Percentiles rank a stretch among this genome's conserved stretches.
Evolutionary conservation across 2,888 invertebrate genomes (phyloP).

Genomic region (Clusia tigrina): DNA sequence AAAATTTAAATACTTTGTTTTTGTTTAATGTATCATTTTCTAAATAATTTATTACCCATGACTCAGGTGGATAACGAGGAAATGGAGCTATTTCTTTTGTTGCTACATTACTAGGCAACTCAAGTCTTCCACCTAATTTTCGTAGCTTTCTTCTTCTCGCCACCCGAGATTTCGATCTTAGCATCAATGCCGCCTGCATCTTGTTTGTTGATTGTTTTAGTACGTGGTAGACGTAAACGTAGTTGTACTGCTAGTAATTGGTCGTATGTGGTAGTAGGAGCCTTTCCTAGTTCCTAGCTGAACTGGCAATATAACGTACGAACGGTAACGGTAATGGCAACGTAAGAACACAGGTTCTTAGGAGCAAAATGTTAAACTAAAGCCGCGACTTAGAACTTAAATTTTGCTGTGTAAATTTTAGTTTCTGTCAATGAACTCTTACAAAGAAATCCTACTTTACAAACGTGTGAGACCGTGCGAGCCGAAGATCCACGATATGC

Average conservation of each 20-base stretch:
- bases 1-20: neutral
- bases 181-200: conserved; percentile 93
- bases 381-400: conserved; percentile 38
- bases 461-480: conserved; percentile 36
- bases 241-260: conserved; percentile 17
- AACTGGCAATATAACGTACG: neutral
- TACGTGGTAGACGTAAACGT: conserved; percentile 23
- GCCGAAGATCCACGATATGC: neutral
- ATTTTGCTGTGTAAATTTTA: conserved; percentile 13
- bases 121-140: conserved; percentile 78
- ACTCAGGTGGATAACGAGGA: conserved; percentile 85
- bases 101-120: conserved; percentile 87
- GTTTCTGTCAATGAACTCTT: conserved; percentile 19
- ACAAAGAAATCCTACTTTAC: conserved; percentile 27
- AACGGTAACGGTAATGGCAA: no score
- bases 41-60: conserved; percentile 69
- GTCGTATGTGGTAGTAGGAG: conserved; percentile 27
- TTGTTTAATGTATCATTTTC: conserved; percentile 15
- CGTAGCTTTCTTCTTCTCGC: conserved; percentile 79
- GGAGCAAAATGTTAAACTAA: conserved; percentile 59
- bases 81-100: conserved; percentile 87
- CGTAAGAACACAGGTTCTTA: conserved; percentile 55
- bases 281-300: conserved; percentile 3
- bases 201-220: conserved; percentile 49
- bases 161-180: conserved; percentile 89